Evolutionary conservation across 1,140 invertebrate genomes (phyloP), one percentile per base, ranked within the genome.

Genomic region (Zaprionus taronus): DNA sequence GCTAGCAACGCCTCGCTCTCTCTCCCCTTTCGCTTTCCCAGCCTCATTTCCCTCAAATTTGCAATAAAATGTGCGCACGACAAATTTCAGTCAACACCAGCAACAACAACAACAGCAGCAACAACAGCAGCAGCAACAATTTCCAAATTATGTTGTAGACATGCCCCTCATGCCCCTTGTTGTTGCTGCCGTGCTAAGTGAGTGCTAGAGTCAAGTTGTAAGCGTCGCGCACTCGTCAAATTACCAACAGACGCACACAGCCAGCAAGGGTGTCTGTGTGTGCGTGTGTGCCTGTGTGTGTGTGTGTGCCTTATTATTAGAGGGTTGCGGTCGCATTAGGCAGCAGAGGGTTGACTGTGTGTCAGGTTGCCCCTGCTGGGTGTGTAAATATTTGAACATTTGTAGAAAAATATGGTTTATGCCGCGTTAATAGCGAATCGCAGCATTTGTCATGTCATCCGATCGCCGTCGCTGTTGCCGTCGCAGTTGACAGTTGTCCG

Each of bases 371-470:
- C 49, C 65, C 20, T 51, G 22, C 34, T 69, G 57, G 24, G 24
- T 49, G 63, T 90, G 72, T 81, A 90, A 90, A 89, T 89, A 89
- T 89, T 89, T 89, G 84, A 89, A 90, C 84, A 89, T 89, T 89
- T 89, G 84, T 65, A 65, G 69, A 84, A 89, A 89, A 89, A 89
- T 89, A 89, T 89, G 84, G 85, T 89, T 89, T 89, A 89, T 89
- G 81, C 81, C 62, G 72, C 70, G 72, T 76, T 89, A 89, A 89
- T 89, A 81, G 84, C 44, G n/a, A 47, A 47, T 56, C 49, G 55
- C 5, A 41, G 20, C 75, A 69, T 72, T 76, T 72, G 58, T 68
- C 69, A 47, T 84, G 84, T 84, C 86, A 89, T 83, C 83, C 84
- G 82, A 84, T 83, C 84, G 75, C 56, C 49, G 17, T 49, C 11